Percentiles rank a stretch among this genome's conserved stretches.
These are phyloP conservation scores for Ateles fusciceps DNA, from an alignment of 2,797 vertebrate genomes.

Conservation along the genomic window DNA sequence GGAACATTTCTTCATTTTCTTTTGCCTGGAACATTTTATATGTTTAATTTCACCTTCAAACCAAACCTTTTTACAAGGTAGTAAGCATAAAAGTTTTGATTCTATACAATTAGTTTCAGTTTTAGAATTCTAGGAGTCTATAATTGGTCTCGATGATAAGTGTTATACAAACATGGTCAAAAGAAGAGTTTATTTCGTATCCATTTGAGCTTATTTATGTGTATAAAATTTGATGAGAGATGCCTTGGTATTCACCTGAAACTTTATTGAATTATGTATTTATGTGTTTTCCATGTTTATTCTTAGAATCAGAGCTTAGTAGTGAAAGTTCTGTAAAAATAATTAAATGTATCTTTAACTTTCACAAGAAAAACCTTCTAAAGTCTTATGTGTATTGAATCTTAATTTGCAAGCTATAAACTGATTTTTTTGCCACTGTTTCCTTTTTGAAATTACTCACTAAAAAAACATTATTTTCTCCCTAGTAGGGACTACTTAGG, in stretches of 20 bases:
- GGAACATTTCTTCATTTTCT: background rate
- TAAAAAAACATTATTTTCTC: background rate
- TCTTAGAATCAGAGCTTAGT: conserved; percentile 8
- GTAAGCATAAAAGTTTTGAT: background rate
- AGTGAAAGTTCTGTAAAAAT: background rate
- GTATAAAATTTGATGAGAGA: conserved; percentile 2
- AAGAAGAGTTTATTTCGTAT: conserved; percentile 32
- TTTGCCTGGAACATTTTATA: background rate
- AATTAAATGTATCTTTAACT: conserved; percentile 30
- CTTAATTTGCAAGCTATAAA: background rate
- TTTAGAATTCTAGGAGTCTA: conserved; percentile 20
- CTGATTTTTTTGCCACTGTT: background rate
- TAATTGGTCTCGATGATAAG: conserved; percentile 29
- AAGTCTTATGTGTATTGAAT: background rate
- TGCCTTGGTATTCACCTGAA: background rate
- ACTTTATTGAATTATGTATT: conserved; percentile 20
- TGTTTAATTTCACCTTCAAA: conserved; percentile 29
- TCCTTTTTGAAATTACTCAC: conserved; percentile 16
- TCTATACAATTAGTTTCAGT: background rate
- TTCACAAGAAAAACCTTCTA: conserved; percentile 8
- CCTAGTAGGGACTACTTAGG: background rate
- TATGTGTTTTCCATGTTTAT: background rate
- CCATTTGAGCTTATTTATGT: conserved; percentile 8
- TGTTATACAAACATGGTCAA: conserved; percentile 10
- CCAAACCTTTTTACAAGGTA: background rate